These are phyloP conservation scores for Tapera naevia DNA, from an alignment of 2,797 vertebrate species.

Conservation along the genomic window DNA sequence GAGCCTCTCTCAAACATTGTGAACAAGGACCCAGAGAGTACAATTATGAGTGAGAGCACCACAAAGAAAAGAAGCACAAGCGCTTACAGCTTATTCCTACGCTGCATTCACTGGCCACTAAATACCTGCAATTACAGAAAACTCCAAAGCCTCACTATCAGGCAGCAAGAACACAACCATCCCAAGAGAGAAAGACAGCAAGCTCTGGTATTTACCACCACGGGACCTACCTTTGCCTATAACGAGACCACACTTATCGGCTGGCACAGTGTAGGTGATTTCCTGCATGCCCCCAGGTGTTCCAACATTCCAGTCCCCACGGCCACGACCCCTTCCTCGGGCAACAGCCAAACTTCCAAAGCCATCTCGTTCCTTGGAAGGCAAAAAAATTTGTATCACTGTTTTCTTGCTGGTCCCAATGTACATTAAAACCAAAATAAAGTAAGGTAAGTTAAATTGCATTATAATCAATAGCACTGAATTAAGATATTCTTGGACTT, in stretches of 20 bases:
- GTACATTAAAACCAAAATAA: not conserved
- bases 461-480: not conserved
- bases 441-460: conserved; percentile 16
- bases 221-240: conserved; percentile 91
- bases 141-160: not conserved
- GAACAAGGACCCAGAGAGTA: conserved; percentile 35
- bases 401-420: not conserved
- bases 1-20: conserved; percentile 29
- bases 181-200: not conserved
- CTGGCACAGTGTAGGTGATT: conserved; percentile 94
- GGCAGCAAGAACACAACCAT: not conserved
- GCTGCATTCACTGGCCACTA: not conserved
- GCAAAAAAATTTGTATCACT: not conserved
- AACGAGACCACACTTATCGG: conserved; percentile 96
- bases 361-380: conserved; percentile 90
- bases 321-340: conserved; percentile 86
- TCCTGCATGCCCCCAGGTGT: conserved; percentile 90
- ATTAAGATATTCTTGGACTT: not conserved
- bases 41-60: conserved; percentile 35
- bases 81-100: not conserved
- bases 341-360: conserved; percentile 86
- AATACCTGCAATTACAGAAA: conserved; percentile 32
- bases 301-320: conserved; percentile 87
- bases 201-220: not conserved
- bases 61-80: conserved; percentile 36